Base-by-base conservation (phyloP, 2,113 vertebrate species). In the Solea solea region DNA sequence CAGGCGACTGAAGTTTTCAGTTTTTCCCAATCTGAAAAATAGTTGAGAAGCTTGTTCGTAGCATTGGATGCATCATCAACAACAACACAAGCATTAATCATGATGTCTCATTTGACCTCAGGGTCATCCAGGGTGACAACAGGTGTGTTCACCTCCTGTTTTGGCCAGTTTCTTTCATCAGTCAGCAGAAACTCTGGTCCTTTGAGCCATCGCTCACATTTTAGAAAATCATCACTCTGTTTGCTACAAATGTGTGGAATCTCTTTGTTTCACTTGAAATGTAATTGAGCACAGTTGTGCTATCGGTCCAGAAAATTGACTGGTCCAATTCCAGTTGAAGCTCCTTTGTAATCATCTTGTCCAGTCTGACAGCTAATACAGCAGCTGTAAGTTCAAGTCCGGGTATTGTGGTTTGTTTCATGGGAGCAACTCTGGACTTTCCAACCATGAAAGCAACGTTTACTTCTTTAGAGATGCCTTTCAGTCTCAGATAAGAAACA, bases 401-500 rank as follows among this genome's bases (percentile, higher is more conserved):
- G 7, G 34, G 13, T n/a, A 16, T 57, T n/a, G 15, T 57, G 8
- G 3, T 40, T 40, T 40, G 3, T 13, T 57, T 57, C 14, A 41
- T 7, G 9, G 55, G 55, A 40, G 55, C 13, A 40, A 49, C 55
- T 57, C 55, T 40, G 13, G 55, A 15, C 14, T 57, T 41, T n/a
- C 34, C 55, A 16, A 57, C 14, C 13, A 41, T n/a, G 21, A 21
- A 21, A n/a, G 14, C 34, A 9, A 41, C 4, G 14, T 57, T 15
- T 9, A 41, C 14, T 5, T 57, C 14, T 9, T 57, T n/a, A 10
- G 1, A 42, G 2, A 42, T 41, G 14, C 6, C 9, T 40, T 57
- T 2, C 55, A 57, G 8, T 40, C 55, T 57, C 28, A 83, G 9
- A 44, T 80, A 64, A 6, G 56, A 61, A 7, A 49, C 64, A 9